These are phyloP conservation scores for Strigamia maritima DNA, from an alignment of 2,888 invertebrate genomes.

Conservation along the genomic window DNA sequence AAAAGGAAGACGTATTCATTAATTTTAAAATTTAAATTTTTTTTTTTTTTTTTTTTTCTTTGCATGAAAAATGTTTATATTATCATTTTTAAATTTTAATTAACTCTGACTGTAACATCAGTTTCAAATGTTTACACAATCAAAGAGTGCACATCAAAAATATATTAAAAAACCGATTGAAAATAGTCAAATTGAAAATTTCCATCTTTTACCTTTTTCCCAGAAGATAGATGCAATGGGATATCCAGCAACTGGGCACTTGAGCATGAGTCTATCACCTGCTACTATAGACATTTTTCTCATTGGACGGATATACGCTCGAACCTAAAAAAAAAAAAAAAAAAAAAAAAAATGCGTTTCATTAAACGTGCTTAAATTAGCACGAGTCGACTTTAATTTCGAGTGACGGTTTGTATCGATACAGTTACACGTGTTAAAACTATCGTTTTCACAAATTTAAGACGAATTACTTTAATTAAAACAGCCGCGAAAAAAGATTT, in stretches of 20 bases:
- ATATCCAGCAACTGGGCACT: constrained; percentile 91
- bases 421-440: neutral
- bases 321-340: constrained; percentile 57
- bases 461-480: constrained; percentile 24
- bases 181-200: neutral
- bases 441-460: neutral
- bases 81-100: neutral
- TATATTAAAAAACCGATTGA: neutral
- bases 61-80: neutral
- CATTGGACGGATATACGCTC: constrained; percentile 86
- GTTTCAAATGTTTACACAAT: neutral
- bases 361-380: neutral
- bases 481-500: neutral
- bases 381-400: neutral
- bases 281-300: constrained; percentile 90
- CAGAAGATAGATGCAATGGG: constrained; percentile 90
- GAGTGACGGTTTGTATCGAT: constrained; percentile 5
- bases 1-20: neutral
- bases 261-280: constrained; percentile 81
- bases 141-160: neutral
- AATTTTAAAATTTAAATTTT: neutral
- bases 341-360: neutral
- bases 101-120: neutral
- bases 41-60: no score
- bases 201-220: constrained; percentile 71